Base-by-base conservation (phyloP, 2,113 vertebrate species). In the Pomatorhinus ruficollis region DNA sequence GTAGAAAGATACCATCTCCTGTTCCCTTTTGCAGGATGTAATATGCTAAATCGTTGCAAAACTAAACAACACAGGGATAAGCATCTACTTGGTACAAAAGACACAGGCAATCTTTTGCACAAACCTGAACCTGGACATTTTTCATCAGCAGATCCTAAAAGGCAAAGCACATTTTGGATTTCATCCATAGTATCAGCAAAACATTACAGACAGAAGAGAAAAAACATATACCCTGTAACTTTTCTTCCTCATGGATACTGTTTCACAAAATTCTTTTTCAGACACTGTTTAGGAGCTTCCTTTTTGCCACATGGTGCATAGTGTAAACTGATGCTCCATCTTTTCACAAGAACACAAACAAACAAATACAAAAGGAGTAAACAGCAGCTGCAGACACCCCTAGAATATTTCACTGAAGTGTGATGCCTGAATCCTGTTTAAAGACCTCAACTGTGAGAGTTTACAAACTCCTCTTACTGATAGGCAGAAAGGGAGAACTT, bases 281-380 rank as follows among this genome's bases (percentile, higher is more conserved):
- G 50, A 22, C 30, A 40, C 24, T 57, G 10, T 42, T 76, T 57
- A 87, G 40, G 50, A 93, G 28, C 22, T 83, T 85, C 44, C 13
- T 72, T 85, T 93, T 63, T 42, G 35, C 39, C 56, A 74, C 75
- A 74, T 8, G 10, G 66, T 69, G 45, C 25, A 10, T 21, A 39
- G 42, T 19, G 47, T 54, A 90, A 83, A 69, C 50, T 44, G 71
- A 70, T 65, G 59, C 12, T 83, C 47, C 39, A 44, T 71, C 78
- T 69, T 95, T 88, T 64, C 78, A 44, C 54, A 74, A 44, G 50
- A 91, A 78, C 39, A 83, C 33, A 91, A 85, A 56, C 37, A 91
- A 87, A 89, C 49, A 90, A 82, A 93, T 50, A 90, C 71, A 72
- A 89, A 83, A 80, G 50, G 75, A 56, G n/a, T 20, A 78, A 91